A percentile compares a stretch with the other conserved stretches of the same genome.
Conservation (phyloP, 2,113 vertebrate genomes). For the Ictidomys tridecemlineatus region DNA sequence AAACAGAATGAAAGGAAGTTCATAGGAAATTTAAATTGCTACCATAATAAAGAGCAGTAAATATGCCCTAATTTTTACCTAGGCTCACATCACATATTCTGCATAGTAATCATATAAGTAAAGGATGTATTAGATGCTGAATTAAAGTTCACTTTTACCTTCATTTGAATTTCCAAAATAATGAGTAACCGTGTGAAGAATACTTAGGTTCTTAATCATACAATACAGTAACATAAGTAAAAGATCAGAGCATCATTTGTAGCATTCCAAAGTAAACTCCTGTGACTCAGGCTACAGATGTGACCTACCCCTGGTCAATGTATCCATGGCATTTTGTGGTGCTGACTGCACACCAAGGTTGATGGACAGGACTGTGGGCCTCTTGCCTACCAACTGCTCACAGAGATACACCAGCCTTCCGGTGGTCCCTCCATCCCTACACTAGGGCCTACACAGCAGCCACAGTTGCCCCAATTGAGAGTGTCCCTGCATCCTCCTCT, state of each 20-base stretch:
- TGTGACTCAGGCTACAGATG: background rate
- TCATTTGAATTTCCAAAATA: background rate
- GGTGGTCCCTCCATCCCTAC: background rate
- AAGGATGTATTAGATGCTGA: background rate
- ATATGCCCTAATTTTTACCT: background rate
- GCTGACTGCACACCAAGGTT: background rate
- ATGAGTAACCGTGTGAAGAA: background rate
- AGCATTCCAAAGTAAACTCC: background rate
- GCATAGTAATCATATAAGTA: background rate
- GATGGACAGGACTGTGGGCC: background rate
- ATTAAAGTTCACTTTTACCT: background rate
- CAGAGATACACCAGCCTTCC: rapidly evolving
- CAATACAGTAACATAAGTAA: background rate
- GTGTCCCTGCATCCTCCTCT: background rate
- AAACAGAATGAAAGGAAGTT: background rate
- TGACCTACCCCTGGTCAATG: background rate
- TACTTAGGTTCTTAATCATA: background rate
- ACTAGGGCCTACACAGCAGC: background rate
- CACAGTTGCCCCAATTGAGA: background rate
- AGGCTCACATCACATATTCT: background rate
- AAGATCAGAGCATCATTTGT: background rate
- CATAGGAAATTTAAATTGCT: background rate
- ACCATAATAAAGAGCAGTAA: background rate
- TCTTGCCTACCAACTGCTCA: background rate
- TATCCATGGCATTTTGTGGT: background rate